phyloP scores from a whole-genome alignment of 53 echinoderm and acorn worm genomes.

The Paracentrotus lividus region DNA sequence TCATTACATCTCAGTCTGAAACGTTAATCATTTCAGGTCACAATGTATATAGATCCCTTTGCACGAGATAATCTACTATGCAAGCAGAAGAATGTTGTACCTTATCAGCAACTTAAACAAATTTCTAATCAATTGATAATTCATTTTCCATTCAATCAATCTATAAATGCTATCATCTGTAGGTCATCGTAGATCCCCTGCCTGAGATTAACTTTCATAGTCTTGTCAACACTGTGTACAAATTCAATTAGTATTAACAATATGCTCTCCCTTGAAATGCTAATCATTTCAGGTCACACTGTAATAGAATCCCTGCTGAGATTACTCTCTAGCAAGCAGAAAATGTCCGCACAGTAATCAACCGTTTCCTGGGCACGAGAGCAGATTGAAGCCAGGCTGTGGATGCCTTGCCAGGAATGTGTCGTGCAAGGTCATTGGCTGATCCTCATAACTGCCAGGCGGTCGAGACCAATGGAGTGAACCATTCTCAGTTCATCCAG shows the following conservation, averaged over 20 bases:
- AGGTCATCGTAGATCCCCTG: no score
- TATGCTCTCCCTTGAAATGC: background rate
- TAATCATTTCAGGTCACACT: background rate
- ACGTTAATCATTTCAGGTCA: no score
- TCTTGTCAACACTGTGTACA: no score
- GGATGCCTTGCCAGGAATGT: constrained; percentile 75
- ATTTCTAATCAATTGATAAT: no score
- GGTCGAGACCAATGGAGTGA: constrained; percentile 72
- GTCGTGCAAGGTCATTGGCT: constrained; percentile 82
- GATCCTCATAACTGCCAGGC: constrained; percentile 86
- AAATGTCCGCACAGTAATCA: constrained; percentile 62
- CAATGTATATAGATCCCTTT: background rate
- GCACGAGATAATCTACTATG: background rate
- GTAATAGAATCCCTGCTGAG: constrained; percentile 61
- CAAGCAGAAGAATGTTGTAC: background rate
- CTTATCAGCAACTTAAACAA: no score
- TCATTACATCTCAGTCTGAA: no score
- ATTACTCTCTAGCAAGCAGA: constrained; percentile 68
- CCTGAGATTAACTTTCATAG: no score
- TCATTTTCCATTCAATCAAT: no score
- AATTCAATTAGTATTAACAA: no score
- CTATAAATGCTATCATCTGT: no score
- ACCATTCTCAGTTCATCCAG: constrained; percentile 79
- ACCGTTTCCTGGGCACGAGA: constrained; percentile 82
- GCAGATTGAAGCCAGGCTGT: constrained; percentile 76